Evolutionary conservation across 2,888 invertebrate species (phyloP).

Genomic region (Mesochorus sp.): DNA sequence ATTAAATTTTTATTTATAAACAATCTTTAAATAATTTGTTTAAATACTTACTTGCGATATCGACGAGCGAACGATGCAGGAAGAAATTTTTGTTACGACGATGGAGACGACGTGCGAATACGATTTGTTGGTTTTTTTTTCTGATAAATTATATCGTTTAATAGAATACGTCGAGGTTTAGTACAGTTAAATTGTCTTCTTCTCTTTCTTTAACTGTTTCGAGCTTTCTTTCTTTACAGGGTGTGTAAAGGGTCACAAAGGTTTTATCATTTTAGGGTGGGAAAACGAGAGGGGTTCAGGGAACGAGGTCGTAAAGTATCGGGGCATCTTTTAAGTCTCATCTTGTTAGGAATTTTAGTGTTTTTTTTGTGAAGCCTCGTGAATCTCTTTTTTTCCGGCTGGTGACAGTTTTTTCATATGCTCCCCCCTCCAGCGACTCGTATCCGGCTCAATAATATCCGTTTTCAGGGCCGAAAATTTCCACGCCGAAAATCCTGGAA

Average conservation of each 20-base stretch:
- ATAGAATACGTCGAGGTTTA: slow-evolving; percentile 78
- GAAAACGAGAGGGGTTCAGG: slow-evolving; percentile 15
- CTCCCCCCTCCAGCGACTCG: neutral
- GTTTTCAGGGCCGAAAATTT: slow-evolving; percentile 24
- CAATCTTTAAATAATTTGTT: neutral
- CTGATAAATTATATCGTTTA: slow-evolving; percentile 79
- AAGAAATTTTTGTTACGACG: slow-evolving; percentile 4
- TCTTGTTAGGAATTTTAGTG: neutral
- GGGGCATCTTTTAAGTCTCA: neutral
- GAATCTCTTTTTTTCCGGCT: slow-evolving; percentile 43
- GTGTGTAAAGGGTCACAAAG: slow-evolving; percentile 62
- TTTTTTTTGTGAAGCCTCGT: too few species aligned
- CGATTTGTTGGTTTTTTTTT: slow-evolving; percentile 71
- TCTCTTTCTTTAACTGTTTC: slow-evolving; percentile 65
- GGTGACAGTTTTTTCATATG: neutral
- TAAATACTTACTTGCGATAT: slow-evolving; percentile 26
- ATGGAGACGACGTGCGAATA: slow-evolving; percentile 58
- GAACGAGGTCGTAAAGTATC: too few species aligned
- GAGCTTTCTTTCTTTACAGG: slow-evolving; percentile 62
- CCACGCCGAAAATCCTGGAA: slow-evolving; percentile 41
- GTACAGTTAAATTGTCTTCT: slow-evolving; percentile 71
- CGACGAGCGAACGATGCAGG: neutral
- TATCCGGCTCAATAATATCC: slow-evolving; percentile 37
- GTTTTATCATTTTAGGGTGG: slow-evolving; percentile 49
- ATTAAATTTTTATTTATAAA: neutral